Base-by-base conservation (phyloP, 2,797 vertebrate species). In the Pelobates cultripes region DNA sequence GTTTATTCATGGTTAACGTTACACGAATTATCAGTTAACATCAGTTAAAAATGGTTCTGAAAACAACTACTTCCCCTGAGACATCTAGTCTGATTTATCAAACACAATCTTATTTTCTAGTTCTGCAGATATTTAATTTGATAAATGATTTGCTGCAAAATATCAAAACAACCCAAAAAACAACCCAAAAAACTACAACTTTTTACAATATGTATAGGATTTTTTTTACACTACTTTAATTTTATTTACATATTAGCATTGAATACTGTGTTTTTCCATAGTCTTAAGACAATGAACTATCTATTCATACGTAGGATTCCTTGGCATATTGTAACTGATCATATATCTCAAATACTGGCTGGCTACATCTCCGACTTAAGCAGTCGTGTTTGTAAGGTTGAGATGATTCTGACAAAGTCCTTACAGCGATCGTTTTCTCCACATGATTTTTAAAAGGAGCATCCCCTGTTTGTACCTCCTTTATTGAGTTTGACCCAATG, bases 261-360 rank as follows among this genome's bases (percentile, higher is more conserved):
- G 43, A 63, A 44, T 28, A 28, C 61, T 28, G 55, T 74, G 8
- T 61, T 44, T 71, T 70, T 61, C 57, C 41, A 70, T 51, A 7
- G 55, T 14, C 55, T 10, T 43, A 40, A 15, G 28, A 1, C 8
- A 47, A 47, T 15, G 8, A 5, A 8, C 7, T 43, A 4, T 8
- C 1, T 47, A 76, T 80, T 95, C 92, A 99, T 85, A 99, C 95
- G 0, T 96, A 99, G 44, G 98, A 99, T 89, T 99, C 98, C 90
- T 97, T 98, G n/a, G 95, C 94, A 13, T 93, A 93, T 0, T 91
- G 93, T 74, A 96, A 87, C 8, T 96, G 90, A 43, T 91, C 90
- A 61, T 78, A 84, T 2, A 84, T 93, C 78, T 98, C 96, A 85
- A 97, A 97, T 85, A 94, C 85, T 0, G 94, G 93, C 85, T 97